These are phyloP conservation scores for Rhopilema esculentum DNA, from an alignment of 30 jellyfish, hydroid and myxozoan species.

Conservation along the genomic window DNA sequence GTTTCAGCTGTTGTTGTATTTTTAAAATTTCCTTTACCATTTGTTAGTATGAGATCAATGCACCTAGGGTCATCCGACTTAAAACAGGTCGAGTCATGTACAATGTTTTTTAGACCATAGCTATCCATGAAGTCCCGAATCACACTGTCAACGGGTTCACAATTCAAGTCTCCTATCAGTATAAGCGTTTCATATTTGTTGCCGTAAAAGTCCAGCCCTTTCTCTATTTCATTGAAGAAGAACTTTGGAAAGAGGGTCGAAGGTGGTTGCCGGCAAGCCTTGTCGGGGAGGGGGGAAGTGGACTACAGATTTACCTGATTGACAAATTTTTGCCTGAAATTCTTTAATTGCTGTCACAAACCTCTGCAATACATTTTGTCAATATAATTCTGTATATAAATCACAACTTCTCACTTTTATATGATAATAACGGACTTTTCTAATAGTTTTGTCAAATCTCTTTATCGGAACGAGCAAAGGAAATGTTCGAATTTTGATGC, in stretches of 20 bases:
- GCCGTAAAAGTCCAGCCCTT: constrained; percentile 10
- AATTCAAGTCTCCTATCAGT: constrained; percentile 15
- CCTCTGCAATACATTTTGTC: no score
- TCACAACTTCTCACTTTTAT: no score
- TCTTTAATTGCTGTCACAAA: no score
- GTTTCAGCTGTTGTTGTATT: constrained; percentile 40
- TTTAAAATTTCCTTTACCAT: constrained; percentile 25
- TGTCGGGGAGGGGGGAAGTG: no score
- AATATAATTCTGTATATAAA: no score
- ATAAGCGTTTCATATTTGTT: constrained; percentile 13
- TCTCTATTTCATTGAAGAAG: constrained; percentile 36
- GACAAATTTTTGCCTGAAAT: no score
- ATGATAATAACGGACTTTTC: no score
- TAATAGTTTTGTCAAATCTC: no score
- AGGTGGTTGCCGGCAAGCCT: constrained; percentile 24
- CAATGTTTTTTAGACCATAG: background rate
- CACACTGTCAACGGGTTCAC: constrained; percentile 4
- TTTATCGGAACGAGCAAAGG: no score
- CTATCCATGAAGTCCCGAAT: constrained; percentile 24
- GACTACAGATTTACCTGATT: no score
- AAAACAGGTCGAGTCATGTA: constrained; percentile 50
- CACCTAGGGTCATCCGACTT: constrained; percentile 42
- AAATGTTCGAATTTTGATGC: no score
- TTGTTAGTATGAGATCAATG: constrained; percentile 51
- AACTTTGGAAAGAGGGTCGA: constrained; percentile 16